Evolutionary conservation across 2,888 invertebrate genomes (phyloP).

Genomic region (Mesorhabditis spiculigera): DNA sequence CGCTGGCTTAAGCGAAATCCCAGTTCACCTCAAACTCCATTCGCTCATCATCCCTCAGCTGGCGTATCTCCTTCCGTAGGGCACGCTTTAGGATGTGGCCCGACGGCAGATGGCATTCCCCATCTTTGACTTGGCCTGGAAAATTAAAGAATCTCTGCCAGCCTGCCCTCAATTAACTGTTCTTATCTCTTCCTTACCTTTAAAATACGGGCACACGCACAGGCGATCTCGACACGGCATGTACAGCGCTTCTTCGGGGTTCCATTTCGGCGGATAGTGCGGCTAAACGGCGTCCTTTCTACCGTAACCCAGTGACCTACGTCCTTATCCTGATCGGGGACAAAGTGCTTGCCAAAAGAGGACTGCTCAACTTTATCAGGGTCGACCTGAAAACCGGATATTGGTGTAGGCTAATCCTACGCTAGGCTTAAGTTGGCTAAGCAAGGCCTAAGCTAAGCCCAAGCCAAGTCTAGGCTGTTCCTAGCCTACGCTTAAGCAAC

Average conservation of each 20-base stretch:
- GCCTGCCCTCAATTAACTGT: too few species aligned
- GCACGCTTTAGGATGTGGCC: conserved; percentile 39
- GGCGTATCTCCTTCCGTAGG: conserved; percentile 32
- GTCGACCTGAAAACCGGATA: conserved; percentile 18
- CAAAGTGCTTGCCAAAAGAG: conserved; percentile 36
- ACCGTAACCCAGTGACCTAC: conserved; percentile 11
- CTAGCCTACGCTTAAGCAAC: too few species aligned
- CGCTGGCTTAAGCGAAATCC: too few species aligned
- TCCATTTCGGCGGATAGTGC: conserved; percentile 24
- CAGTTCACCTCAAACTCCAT: conserved; percentile 13
- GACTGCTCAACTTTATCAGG: conserved; percentile 26
- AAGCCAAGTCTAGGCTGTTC: too few species aligned
- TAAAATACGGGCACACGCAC: conserved; percentile 43
- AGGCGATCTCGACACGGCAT: conserved; percentile 38
- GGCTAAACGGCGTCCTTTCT: not conserved
- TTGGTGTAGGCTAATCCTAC: too few species aligned
- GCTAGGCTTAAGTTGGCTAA: too few species aligned
- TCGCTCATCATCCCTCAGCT: conserved; percentile 32
- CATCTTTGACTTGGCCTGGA: conserved; percentile 8
- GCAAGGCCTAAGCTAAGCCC: too few species aligned
- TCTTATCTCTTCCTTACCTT: conserved; percentile 15
- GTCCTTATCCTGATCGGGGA: conserved; percentile 36
- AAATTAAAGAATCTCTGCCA: not conserved
- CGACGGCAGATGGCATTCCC: conserved; percentile 23
- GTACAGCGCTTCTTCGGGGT: conserved; percentile 24